Percentiles rank a stretch among this genome's conserved stretches.
These are phyloP conservation scores for Neoascia interrupta DNA, from an alignment of 2,888 invertebrate species.

Conservation along the genomic window DNA sequence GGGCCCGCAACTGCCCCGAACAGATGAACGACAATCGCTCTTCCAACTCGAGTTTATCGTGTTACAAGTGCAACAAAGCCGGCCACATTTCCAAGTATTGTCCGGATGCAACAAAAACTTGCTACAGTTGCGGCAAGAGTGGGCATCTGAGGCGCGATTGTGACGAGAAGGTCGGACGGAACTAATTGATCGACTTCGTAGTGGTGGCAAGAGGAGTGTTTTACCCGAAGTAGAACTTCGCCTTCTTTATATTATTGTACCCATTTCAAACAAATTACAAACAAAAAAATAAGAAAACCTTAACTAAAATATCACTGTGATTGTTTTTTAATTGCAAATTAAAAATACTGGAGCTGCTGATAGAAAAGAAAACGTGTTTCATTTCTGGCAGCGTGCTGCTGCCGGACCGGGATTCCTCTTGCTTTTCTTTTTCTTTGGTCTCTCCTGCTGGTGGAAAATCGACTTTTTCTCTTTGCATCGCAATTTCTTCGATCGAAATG, in stretches of 20 bases:
- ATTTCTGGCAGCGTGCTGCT: background rate
- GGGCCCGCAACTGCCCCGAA: conserved; percentile 95
- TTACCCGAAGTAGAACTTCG: conserved; percentile 70
- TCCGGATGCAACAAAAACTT: conserved; percentile 91
- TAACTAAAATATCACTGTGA: conserved; percentile 78
- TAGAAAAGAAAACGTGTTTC: conserved; percentile 75
- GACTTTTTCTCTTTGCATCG: no score
- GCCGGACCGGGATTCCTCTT: background rate
- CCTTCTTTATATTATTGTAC: conserved; percentile 70
- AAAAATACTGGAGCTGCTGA: conserved; percentile 80
- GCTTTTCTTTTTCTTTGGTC: conserved; percentile 6
- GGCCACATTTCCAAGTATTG: conserved; percentile 95
- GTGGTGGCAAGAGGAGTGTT: conserved; percentile 61
- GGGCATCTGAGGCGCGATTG: conserved; percentile 95
- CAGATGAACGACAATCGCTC: conserved; percentile 78
- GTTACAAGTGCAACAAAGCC: conserved; percentile 97
- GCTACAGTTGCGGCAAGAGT: conserved; percentile 95
- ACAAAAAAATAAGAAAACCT: conserved; percentile 72
- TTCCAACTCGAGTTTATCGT: conserved; percentile 82
- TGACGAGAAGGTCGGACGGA: conserved; percentile 85
- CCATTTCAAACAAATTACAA: conserved; percentile 71
- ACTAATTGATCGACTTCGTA: conserved; percentile 73
- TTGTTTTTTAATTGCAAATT: conserved; percentile 80
- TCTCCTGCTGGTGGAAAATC: no score
- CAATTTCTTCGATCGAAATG: no score